Conservation (phyloP, 2,888 invertebrate species). For the Pammene fasciana region DNA sequence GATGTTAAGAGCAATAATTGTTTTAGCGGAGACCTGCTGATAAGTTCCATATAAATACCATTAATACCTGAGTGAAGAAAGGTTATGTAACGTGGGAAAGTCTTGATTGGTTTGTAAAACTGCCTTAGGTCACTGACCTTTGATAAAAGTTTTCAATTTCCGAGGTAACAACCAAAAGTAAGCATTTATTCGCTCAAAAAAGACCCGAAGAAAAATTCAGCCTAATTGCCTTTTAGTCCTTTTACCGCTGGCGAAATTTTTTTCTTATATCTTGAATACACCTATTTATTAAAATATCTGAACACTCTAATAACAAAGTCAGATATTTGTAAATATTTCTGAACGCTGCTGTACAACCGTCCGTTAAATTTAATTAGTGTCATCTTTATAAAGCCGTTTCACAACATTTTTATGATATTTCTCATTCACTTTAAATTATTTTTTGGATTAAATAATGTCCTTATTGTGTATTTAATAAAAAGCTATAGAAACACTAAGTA, state of each 20-base stretch:
- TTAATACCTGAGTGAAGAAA: not conserved
- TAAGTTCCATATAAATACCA: slow-evolving; percentile 2
- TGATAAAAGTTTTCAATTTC: not conserved
- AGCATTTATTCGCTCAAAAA: too few species aligned
- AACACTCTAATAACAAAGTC: too few species aligned
- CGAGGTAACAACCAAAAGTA: too few species aligned
- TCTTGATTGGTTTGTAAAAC: not conserved
- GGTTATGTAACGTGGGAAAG: slow-evolving; percentile 5
- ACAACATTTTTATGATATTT: not conserved
- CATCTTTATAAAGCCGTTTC: not conserved
- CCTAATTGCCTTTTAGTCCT: too few species aligned
- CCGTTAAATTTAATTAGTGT: not conserved
- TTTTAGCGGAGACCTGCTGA: slow-evolving; percentile 44
- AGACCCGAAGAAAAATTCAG: too few species aligned
- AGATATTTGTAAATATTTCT: too few species aligned
- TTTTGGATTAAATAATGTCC: slow-evolving; percentile 1
- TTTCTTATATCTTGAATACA: too few species aligned
- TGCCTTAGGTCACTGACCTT: not conserved
- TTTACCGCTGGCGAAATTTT: too few species aligned
- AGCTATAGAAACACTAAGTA: not conserved
- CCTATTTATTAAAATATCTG: too few species aligned
- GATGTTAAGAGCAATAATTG: slow-evolving; percentile 58
- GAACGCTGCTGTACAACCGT: not conserved
- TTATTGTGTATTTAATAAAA: not conserved
- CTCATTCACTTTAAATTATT: not conserved